Evolutionary conservation across 1,140 invertebrate species (phyloP).

Genomic region (Tenebrio molitor): DNA sequence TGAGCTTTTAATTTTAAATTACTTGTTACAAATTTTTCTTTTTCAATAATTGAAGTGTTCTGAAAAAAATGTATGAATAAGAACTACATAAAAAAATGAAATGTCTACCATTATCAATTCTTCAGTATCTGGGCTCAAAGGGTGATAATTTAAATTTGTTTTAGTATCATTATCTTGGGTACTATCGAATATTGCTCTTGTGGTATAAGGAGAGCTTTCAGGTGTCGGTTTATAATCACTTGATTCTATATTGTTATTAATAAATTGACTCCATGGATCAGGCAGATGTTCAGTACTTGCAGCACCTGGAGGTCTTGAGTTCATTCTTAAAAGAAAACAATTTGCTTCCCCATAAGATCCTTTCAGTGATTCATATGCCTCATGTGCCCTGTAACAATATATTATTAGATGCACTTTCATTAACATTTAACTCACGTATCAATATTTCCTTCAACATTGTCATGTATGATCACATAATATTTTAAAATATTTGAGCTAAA

Average conservation of each 20-base stretch:
- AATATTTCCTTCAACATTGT: constrained; percentile 67
- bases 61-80: constrained; percentile 41
- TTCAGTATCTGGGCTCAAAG: constrained; percentile 73
- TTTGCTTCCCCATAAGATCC: constrained; percentile 85
- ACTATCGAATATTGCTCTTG: constrained; percentile 64
- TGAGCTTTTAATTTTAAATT: constrained; percentile 66
- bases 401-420: no score
- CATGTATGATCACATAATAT: constrained; percentile 93
- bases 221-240: constrained; percentile 50
- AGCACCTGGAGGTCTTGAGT: constrained; percentile 78
- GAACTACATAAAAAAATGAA: not conserved
- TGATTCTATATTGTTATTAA: constrained; percentile 57
- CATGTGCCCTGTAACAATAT: constrained; percentile 84
- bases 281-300: constrained; percentile 74
- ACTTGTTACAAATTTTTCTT: constrained; percentile 50
- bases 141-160: constrained; percentile 70
- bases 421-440: constrained; percentile 53
- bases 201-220: constrained; percentile 55
- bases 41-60: constrained; percentile 49
- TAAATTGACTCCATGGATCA: constrained; percentile 88
- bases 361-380: constrained; percentile 86
- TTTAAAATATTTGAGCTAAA: constrained; percentile 88
- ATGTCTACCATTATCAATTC: constrained; percentile 57
- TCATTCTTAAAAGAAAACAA: constrained; percentile 91
- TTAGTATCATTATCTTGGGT: constrained; percentile 67